Percentiles rank a stretch among this genome's conserved stretches.
These are phyloP conservation scores for Phylloscopus collybita DNA, from an alignment of 2,797 vertebrate species.

Conservation along the genomic window DNA sequence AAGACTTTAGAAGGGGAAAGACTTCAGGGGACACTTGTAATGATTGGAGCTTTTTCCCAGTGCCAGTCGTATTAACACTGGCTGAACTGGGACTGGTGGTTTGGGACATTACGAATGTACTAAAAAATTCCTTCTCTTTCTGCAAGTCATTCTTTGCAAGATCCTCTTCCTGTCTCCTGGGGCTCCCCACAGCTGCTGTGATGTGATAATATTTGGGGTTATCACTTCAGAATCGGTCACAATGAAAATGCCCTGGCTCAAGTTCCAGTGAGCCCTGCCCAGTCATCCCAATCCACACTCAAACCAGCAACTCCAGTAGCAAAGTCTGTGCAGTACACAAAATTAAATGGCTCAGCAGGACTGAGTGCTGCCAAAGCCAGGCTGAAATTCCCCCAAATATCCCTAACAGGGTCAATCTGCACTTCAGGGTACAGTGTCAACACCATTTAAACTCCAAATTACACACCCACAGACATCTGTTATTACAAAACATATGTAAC, in stretches of 20 bases:
- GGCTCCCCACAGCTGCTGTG: not conserved
- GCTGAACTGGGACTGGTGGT: not conserved
- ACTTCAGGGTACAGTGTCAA: not conserved
- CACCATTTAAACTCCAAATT: not conserved
- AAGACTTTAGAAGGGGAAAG: not conserved
- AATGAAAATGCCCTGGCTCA: not conserved
- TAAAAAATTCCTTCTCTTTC: not conserved
- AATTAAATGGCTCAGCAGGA: not conserved
- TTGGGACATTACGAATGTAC: not conserved
- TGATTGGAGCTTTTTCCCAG: not conserved
- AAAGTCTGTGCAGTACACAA: not conserved
- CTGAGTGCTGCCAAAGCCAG: not conserved
- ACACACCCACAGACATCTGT: not conserved
- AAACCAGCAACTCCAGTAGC: not conserved
- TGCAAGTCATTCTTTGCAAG: slow-evolving; percentile 13
- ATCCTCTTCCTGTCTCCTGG: slow-evolving; percentile 12
- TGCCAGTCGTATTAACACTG: not conserved
- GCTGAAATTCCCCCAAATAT: not conserved
- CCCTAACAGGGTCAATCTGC: not conserved
- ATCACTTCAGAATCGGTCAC: not conserved
- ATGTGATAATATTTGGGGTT: not conserved
- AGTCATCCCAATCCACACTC: not conserved
- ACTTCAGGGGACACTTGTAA: not conserved
- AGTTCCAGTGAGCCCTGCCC: not conserved
- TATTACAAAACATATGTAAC: not conserved